Evolutionary conservation across 2,797 vertebrate species (phyloP).

Genomic region (Pseudochirops cupreus): DNA sequence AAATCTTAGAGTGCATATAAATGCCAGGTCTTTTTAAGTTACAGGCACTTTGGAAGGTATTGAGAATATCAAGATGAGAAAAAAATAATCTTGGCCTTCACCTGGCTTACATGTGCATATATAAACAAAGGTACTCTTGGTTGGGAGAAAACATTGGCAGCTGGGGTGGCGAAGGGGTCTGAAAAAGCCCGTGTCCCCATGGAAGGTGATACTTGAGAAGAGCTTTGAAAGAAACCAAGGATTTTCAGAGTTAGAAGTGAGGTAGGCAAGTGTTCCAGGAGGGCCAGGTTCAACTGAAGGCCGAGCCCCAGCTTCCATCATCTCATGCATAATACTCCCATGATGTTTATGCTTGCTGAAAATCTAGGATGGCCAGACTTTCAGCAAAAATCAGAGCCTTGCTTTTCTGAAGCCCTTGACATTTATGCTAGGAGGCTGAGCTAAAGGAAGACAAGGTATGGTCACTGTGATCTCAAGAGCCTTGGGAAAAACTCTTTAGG

Average conservation of each 20-base stretch:
- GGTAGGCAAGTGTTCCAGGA: not conserved
- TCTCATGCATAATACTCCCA: not conserved
- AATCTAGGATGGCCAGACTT: not conserved
- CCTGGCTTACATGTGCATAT: not conserved
- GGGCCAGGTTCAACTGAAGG: not conserved
- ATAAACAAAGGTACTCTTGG: not conserved
- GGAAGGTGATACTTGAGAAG: not conserved
- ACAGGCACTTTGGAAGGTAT: not conserved
- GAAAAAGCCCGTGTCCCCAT: not conserved
- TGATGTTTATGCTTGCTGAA: constrained; percentile 3
- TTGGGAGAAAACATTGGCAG: not conserved
- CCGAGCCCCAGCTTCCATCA: not conserved
- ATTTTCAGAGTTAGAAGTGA: not conserved
- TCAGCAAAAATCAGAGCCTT: not conserved
- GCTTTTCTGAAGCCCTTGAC: not conserved
- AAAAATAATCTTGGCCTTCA: not conserved
- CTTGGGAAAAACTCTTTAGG: not conserved
- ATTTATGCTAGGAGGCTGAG: rapidly evolving
- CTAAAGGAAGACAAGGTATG: not conserved
- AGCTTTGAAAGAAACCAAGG: not conserved
- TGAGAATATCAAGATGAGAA: not conserved
- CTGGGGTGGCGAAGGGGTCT: not conserved
- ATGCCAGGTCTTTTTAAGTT: not conserved
- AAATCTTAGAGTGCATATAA: not conserved
- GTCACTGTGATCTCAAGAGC: not conserved